phyloP scores from a whole-genome alignment of 1,140 invertebrate species.

The Anthonomus grandis region DNA sequence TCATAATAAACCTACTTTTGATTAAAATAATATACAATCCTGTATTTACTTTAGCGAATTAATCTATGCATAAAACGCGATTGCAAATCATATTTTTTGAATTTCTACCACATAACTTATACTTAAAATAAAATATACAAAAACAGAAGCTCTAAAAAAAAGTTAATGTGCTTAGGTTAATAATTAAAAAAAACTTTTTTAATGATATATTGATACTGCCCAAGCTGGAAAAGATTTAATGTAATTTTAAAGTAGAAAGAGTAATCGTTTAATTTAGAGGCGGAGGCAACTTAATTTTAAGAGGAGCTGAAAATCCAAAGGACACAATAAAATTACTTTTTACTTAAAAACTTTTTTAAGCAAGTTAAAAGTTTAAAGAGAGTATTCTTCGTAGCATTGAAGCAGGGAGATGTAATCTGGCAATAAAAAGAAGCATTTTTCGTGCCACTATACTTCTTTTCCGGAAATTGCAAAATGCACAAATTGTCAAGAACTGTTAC shows the following conservation, averaged over 20 bases:
- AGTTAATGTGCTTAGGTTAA: no score
- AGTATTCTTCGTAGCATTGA: constrained; percentile 11
- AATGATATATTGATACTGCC: not conserved
- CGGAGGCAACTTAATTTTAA: constrained; percentile 15
- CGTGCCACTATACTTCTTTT: constrained; percentile 17
- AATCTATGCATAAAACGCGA: no score
- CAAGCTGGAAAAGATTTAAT: not conserved
- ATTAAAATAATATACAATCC: no score
- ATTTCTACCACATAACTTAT: no score
- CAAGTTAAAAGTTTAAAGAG: constrained; percentile 18
- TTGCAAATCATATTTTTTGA: no score
- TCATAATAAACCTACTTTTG: no score
- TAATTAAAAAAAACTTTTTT: no score
- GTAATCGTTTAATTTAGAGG: constrained; percentile 15
- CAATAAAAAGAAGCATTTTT: constrained; percentile 25
- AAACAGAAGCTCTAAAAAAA: no score
- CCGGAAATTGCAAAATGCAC: constrained; percentile 24
- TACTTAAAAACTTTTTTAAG: constrained; percentile 21
- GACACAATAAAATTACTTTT: constrained; percentile 20
- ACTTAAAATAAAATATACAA: no score
- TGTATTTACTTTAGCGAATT: no score
- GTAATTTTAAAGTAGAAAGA: constrained; percentile 6
- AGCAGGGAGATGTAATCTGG: constrained; percentile 23
- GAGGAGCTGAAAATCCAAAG: constrained; percentile 17
- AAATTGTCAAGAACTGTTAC: constrained; percentile 27